phyloP scores from a whole-genome alignment of 92 coral and sea anemone species.

The Zoanthus sociatus region DNA sequence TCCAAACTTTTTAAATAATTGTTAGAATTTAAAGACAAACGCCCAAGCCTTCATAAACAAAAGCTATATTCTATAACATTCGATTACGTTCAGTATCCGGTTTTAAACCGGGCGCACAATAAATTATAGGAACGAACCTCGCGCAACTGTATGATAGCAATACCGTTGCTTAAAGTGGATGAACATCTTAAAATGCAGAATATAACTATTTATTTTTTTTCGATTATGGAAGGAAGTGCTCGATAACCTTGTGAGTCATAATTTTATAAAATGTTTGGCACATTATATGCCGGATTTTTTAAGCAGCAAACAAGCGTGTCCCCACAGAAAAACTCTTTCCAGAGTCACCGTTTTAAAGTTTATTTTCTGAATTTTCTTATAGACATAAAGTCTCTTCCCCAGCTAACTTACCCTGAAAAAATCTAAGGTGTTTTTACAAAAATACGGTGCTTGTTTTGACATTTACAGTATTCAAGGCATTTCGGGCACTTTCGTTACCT shows the following conservation, averaged over 20 bases:
- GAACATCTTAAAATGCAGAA: neutral
- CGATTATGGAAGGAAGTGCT: neutral
- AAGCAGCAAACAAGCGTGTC: neutral
- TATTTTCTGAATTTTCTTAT: neutral
- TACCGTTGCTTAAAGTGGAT: neutral
- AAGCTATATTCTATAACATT: neutral
- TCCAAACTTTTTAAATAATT: slow-evolving; percentile 10
- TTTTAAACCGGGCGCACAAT: slow-evolving; percentile 18
- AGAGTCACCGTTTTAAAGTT: slow-evolving; percentile 1
- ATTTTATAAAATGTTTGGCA: neutral
- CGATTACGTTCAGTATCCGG: slow-evolving; percentile 11
- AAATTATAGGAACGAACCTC: slow-evolving; percentile 9
- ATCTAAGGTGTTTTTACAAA: neutral
- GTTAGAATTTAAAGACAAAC: slow-evolving; percentile 13
- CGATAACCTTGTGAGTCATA: neutral
- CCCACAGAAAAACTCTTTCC: neutral
- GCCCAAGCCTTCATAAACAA: slow-evolving; percentile 17
- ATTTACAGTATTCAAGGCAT: neutral
- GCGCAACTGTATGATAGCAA: neutral
- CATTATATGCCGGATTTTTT: neutral
- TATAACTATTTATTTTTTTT: neutral
- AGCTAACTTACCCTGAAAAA: slow-evolving; percentile 24
- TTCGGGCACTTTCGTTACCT: slow-evolving; percentile 34
- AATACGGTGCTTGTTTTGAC: slow-evolving; percentile 2
- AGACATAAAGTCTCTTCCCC: neutral